phyloP scores from a whole-genome alignment of 2,797 vertebrate species.

The Mormyrops boulengeri region DNA sequence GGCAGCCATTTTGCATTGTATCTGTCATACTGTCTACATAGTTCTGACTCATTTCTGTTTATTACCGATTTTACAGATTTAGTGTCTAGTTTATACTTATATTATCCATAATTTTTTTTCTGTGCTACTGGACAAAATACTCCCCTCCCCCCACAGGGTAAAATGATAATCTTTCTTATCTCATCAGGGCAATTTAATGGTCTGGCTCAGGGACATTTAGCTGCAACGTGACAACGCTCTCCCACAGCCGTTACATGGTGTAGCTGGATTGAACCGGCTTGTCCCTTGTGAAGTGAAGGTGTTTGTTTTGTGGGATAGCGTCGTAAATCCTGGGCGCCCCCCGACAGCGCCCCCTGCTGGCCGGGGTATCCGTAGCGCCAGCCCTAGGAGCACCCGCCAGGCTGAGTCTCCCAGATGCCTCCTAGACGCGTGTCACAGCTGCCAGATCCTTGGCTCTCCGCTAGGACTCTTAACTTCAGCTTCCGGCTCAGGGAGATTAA shows the following conservation, averaged over 20 bases:
- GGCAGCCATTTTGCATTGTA: neutral
- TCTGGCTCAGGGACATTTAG: neutral
- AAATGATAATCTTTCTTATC: neutral
- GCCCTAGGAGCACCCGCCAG: neutral
- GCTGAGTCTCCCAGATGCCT: neutral
- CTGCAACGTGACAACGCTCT: neutral
- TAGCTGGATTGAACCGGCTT: neutral
- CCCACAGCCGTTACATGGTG: neutral
- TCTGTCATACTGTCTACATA: neutral
- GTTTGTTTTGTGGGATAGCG: neutral
- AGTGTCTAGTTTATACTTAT: neutral
- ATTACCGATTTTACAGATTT: neutral
- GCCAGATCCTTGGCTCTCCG: neutral
- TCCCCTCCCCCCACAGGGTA: neutral
- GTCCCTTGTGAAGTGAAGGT: neutral
- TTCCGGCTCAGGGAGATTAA: neutral
- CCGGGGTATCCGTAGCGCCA: neutral
- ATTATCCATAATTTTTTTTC: neutral
- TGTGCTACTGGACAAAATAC: neutral
- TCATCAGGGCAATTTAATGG: neutral
- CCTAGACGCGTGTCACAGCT: neutral
- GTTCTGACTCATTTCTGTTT: neutral
- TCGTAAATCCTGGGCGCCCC: neutral
- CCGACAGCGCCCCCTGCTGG: neutral
- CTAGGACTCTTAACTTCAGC: neutral